Evolutionary conservation across 2,113 vertebrate species (phyloP).

Genomic region (Nycticorax nycticorax): DNA sequence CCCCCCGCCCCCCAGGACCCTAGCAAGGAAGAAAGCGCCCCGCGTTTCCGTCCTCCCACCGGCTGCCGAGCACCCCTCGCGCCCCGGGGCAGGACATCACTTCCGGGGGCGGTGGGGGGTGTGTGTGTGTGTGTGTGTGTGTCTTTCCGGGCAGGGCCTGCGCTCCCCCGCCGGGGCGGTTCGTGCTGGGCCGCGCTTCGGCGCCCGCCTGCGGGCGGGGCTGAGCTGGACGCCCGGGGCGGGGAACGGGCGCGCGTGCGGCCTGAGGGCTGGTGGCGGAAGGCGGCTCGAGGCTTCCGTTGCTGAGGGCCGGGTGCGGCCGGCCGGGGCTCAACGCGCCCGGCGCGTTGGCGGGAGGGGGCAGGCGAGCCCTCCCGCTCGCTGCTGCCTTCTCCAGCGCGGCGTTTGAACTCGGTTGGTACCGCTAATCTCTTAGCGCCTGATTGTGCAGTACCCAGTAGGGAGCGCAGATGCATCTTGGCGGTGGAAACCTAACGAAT

Average conservation of each 20-base stretch:
- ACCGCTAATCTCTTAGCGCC: not conserved
- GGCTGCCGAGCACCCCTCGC: rapidly evolving
- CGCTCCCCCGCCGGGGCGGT: too few species aligned
- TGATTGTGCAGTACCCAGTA: not conserved
- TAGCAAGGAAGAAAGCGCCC: too few species aligned
- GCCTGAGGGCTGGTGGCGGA: not conserved
- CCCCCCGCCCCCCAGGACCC: too few species aligned
- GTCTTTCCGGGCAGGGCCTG: too few species aligned
- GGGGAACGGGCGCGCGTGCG: not conserved
- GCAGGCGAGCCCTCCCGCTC: rapidly evolving
- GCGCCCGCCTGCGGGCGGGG: not conserved
- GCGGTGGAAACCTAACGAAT: not conserved
- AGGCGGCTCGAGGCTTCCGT: not conserved
- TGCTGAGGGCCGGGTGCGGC: not conserved
- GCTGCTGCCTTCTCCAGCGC: rapidly evolving
- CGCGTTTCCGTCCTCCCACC: not conserved
- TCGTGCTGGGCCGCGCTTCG: not conserved
- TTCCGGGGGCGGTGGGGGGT: not conserved
- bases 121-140: too few species aligned
- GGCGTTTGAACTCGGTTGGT: rapidly evolving
- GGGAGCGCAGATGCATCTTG: not conserved
- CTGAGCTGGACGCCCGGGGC: not conserved
- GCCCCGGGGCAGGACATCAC: not conserved
- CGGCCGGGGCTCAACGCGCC: rapidly evolving
- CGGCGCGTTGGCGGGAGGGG: not conserved